These are phyloP conservation scores for Odontothrips loti DNA, from an alignment of 2,888 invertebrate genomes.

Conservation along the genomic window DNA sequence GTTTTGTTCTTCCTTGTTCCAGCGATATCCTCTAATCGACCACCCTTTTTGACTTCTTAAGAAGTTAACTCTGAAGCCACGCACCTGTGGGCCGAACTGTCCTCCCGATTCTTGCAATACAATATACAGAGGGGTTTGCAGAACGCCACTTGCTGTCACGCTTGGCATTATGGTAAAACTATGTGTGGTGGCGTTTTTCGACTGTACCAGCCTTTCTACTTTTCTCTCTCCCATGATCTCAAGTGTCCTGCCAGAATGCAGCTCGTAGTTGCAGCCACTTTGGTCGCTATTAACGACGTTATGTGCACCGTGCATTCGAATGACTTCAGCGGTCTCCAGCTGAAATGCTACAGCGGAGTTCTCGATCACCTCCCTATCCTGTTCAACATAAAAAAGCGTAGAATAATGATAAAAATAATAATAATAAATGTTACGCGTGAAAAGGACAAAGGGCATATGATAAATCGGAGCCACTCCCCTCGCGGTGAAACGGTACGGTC, in stretches of 20 bases:
- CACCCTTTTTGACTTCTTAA: too few relatives aligned
- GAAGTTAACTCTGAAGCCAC: too few relatives aligned
- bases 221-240: neutral
- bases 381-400: too few relatives aligned
- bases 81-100: neutral
- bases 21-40: too few relatives aligned
- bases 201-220: neutral
- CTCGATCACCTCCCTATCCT: neutral
- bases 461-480: too few relatives aligned
- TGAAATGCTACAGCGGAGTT: neutral
- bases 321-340: neutral
- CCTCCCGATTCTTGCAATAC: neutral
- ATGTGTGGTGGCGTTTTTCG: neutral
- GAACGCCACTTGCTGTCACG: neutral
- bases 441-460: too few relatives aligned
- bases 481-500: too few relatives aligned
- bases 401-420: too few relatives aligned
- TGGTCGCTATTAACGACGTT: neutral
- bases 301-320: neutral
- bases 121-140: neutral
- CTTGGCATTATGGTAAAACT: neutral
- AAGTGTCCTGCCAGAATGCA: neutral
- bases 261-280: neutral
- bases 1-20: too few relatives aligned
- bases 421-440: too few relatives aligned